Base-by-base conservation (phyloP, 2,888 invertebrate species). In the Apodemia mormo region DNA sequence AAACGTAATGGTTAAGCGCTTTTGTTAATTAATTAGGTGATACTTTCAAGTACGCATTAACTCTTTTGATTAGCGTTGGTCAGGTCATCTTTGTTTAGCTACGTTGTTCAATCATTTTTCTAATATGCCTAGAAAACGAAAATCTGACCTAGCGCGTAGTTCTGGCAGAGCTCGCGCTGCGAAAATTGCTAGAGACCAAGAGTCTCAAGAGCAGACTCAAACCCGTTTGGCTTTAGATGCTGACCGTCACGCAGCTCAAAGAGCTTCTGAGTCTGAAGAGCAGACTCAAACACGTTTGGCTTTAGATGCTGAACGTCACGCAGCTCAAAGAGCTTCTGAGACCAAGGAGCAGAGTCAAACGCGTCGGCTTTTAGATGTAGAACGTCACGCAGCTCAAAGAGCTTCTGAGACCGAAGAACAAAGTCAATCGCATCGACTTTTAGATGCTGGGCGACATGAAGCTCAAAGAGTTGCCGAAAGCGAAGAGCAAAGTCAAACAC, bases 161-260 rank as follows among this genome's bases (percentile, higher is more conserved):
- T 33, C 52, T 66, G n/a, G n/a, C 30, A 52, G 52, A 66, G 52
- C 66, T 52, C 66, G 66, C 6, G 66, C 66, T 37, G 66, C 66
- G 12, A 56, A 67, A 67, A 10, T 37, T 22, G 45, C 67, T 54
- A 30, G 56, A 67, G 29, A 9, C 8, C 22, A 40, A 40, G 67
- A 67, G 33, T 56, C 40, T 40, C 43, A 56, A 56, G 67, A 56
- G 40, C 67, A 67, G 49, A 67, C 30, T n/a, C 56, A 56, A 67
- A 58, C 54, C 22, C 37, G 49, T 22, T 43, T 14, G 29, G 29
- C 52, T 52, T 49, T 66, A 49, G 43, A 58, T 45, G 68, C 58
- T 61, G 58, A 66, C 1, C 58, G 58, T 29, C 40, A 67, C 2
- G 67, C 58, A 7, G 29, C 58, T 9, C 12, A 29, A 9, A 67